A percentile compares a stretch with the other conserved stretches of the same genome.
These are phyloP conservation scores for Slavum lentiscoides DNA, from an alignment of 2,888 invertebrate species.

Conservation along the genomic window DNA sequence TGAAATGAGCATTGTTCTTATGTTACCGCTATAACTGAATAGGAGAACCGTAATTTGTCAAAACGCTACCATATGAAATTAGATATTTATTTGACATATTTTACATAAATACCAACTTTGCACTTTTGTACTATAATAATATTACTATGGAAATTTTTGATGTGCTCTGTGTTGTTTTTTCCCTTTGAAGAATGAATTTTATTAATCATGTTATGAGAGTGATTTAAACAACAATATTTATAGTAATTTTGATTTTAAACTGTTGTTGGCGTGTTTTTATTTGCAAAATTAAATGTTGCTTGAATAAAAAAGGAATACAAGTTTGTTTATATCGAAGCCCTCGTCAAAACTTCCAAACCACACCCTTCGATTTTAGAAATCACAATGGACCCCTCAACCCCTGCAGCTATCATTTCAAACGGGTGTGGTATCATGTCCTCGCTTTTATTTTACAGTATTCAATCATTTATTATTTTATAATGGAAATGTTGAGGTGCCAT, in stretches of 20 bases:
- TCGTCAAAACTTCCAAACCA: slow-evolving; percentile 30
- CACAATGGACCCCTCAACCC: slow-evolving; percentile 44
- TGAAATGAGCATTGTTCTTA: no score
- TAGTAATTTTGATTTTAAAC: not conserved
- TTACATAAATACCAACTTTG: no score
- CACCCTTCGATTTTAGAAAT: slow-evolving; percentile 43
- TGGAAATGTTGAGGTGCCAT: slow-evolving; percentile 32
- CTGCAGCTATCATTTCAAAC: slow-evolving; percentile 41
- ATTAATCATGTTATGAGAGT: no score
- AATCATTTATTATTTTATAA: slow-evolving; percentile 44
- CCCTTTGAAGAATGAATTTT: no score
- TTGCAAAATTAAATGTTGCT: slow-evolving; percentile 4
- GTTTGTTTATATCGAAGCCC: slow-evolving; percentile 6
- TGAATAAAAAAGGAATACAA: not conserved
- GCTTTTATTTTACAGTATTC: slow-evolving; percentile 26
- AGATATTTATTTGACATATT: no score
- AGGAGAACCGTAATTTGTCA: no score
- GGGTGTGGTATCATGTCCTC: slow-evolving; percentile 29
- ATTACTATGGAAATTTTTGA: no score
- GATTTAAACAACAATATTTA: no score
- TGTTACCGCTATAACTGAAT: no score
- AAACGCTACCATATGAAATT: no score
- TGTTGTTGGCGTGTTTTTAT: not conserved
- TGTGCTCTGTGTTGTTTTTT: no score
- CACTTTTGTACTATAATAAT: no score